These are phyloP conservation scores for Nannobrachium achirus DNA, from an alignment of 2,113 vertebrate species.

Conservation along the genomic window DNA sequence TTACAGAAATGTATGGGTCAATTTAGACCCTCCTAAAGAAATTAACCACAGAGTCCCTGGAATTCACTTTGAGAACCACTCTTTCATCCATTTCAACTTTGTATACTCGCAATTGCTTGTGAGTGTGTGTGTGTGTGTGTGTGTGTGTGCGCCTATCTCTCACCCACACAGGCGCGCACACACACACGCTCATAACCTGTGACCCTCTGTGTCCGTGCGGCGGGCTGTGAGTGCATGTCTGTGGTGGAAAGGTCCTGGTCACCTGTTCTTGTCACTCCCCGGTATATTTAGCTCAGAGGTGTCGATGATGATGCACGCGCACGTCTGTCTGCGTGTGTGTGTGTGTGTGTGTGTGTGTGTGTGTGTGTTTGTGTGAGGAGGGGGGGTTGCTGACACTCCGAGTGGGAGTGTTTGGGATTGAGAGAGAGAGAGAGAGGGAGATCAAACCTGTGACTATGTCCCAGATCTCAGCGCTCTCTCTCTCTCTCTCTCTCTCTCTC, in stretches of 20 bases:
- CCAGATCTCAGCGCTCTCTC: slow-evolving; percentile 37
- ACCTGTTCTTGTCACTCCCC: slow-evolving; percentile 65
- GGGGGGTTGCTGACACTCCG: slow-evolving; percentile 70
- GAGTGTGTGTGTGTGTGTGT: too few species aligned
- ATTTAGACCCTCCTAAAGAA: too few species aligned
- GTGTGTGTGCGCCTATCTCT: too few species aligned
- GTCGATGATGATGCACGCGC: slow-evolving; percentile 56
- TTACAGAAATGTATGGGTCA: too few species aligned
- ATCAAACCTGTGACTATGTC: slow-evolving; percentile 52
- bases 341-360: slow-evolving; percentile 21
- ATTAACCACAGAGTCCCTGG: too few species aligned
- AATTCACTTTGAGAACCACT: too few species aligned
- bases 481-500: too few species aligned
- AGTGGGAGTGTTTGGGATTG: slow-evolving; percentile 35
- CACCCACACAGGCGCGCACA: slow-evolving; percentile 17
- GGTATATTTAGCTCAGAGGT: slow-evolving; percentile 71
- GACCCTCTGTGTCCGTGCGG: slow-evolving; percentile 53
- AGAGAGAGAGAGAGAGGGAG: slow-evolving; percentile 7
- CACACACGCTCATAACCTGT: slow-evolving; percentile 44
- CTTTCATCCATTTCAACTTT: too few species aligned
- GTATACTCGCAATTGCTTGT: too few species aligned
- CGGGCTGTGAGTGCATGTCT: slow-evolving; percentile 35
- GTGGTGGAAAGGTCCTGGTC: slow-evolving; percentile 44
- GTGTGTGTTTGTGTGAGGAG: slow-evolving; percentile 22
- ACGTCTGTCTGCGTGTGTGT: slow-evolving; percentile 29